A percentile compares a stretch with the other conserved stretches of the same genome.
phyloP scores from a whole-genome alignment of 2,113 vertebrate genomes.

The Mesoclemmys tuberculata region DNA sequence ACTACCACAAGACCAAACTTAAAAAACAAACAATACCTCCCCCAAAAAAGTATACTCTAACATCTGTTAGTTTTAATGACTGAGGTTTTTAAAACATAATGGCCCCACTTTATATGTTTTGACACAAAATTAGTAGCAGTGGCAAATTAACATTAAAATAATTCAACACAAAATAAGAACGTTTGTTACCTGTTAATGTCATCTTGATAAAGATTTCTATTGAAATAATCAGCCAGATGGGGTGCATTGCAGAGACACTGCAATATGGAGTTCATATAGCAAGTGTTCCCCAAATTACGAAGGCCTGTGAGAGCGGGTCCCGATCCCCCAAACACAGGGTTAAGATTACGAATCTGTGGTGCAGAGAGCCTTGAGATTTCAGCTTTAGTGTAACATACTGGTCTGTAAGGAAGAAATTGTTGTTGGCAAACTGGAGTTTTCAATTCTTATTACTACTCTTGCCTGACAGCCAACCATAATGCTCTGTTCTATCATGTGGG shows the following conservation, averaged over 20 bases:
- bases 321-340: constrained; percentile 92
- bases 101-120: background rate
- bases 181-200: constrained; percentile 93
- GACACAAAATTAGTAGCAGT: background rate
- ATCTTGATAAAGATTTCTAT: constrained; percentile 91
- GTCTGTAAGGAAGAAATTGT: constrained; percentile 66
- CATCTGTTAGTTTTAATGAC: background rate
- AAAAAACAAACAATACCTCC: background rate
- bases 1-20: accelerated
- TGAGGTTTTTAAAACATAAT: background rate
- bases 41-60: background rate
- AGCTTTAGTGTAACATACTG: constrained; percentile 83
- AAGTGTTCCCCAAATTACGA: constrained; percentile 97
- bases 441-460: background rate
- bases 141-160: background rate
- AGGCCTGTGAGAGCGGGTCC: constrained; percentile 94
- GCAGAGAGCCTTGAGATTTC: constrained; percentile 93
- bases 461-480: too few species aligned
- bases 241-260: constrained; percentile 97
- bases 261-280: constrained; percentile 99
- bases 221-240: constrained; percentile 93
- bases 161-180: background rate
- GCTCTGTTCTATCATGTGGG: background rate
- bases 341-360: constrained; percentile 93
- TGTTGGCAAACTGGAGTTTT: background rate